Conservation (phyloP, 2,888 invertebrate genomes). For the Geophilus truncorum region DNA sequence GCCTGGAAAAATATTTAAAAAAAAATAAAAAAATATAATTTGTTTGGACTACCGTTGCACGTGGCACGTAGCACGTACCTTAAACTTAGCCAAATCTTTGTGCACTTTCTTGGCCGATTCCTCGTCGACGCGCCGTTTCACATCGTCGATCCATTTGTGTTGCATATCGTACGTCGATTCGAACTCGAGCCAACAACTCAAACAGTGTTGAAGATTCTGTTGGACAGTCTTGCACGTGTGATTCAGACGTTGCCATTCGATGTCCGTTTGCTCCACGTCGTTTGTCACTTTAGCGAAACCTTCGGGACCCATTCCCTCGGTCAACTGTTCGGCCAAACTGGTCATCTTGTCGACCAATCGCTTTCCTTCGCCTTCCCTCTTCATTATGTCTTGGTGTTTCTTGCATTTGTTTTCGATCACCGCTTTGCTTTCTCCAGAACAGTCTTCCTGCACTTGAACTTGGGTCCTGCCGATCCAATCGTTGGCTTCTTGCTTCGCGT, state of each 20-base stretch:
- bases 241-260: conserved; percentile 76
- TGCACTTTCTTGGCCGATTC: conserved; percentile 54
- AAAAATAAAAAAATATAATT: not conserved
- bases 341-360: conserved; percentile 66
- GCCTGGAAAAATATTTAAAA: conserved; percentile 51
- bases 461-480: conserved; percentile 79
- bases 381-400: conserved; percentile 64
- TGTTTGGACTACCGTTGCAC: not conserved
- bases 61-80: conserved; percentile 37
- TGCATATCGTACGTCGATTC: conserved; percentile 65
- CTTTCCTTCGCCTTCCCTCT: conserved; percentile 66
- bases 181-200: conserved; percentile 76
- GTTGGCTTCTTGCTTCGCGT: conserved; percentile 70
- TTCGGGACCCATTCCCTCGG: conserved; percentile 33
- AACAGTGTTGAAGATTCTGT: conserved; percentile 66
- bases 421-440: conserved; percentile 74
- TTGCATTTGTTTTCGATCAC: conserved; percentile 63
- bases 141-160: conserved; percentile 60
- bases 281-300: conserved; percentile 68
- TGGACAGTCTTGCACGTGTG: conserved; percentile 70
- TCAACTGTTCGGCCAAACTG: conserved; percentile 66
- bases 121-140: conserved; percentile 60
- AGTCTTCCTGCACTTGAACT: conserved; percentile 78
- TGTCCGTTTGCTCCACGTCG: conserved; percentile 72
- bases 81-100: conserved; percentile 60